A percentile compares a stretch with the other conserved stretches of the same genome.
Evolutionary conservation across 2,888 invertebrate genomes (phyloP).

Genomic region (Drosophila testacea): DNA sequence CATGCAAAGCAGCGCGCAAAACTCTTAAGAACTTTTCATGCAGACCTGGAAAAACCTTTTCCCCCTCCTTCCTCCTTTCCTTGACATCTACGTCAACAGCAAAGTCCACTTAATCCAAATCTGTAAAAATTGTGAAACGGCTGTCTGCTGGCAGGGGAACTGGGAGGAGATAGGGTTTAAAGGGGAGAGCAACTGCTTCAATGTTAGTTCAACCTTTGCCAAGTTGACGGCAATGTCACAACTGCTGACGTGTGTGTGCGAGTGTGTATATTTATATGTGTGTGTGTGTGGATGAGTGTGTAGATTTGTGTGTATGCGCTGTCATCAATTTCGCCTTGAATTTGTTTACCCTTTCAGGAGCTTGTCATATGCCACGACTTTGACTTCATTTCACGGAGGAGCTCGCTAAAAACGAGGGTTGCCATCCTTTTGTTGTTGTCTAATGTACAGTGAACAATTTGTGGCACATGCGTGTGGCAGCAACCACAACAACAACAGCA

Average conservation of each 20-base stretch:
- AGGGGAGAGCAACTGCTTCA: constrained; percentile 44
- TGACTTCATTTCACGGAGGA: constrained; percentile 45
- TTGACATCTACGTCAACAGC: constrained; percentile 65
- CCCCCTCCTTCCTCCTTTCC: neutral
- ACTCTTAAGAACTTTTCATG: constrained; percentile 70
- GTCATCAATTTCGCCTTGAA: constrained; percentile 78
- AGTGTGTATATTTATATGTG: constrained; percentile 6
- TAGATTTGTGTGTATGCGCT: constrained; percentile 43
- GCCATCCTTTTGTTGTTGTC: constrained; percentile 52
- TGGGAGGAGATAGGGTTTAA: neutral
- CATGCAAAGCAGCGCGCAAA: constrained; percentile 68
- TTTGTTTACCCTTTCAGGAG: constrained; percentile 73
- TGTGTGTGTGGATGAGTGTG: constrained; percentile 25
- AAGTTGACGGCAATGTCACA: constrained; percentile 73
- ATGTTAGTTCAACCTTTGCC: constrained; percentile 70
- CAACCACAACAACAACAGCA: constrained; percentile 29
- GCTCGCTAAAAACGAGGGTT: constrained; percentile 1
- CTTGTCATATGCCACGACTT: constrained; percentile 59
- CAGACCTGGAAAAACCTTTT: constrained; percentile 8
- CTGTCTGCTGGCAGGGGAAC: neutral
- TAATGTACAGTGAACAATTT: constrained; percentile 65
- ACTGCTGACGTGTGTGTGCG: constrained; percentile 46
- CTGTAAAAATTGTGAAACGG: constrained; percentile 68
- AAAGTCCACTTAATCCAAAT: constrained; percentile 80
- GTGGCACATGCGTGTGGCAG: constrained; percentile 55